These are phyloP conservation scores for Lycophotia porphyrea DNA, from an alignment of 2,888 invertebrate genomes.

Conservation along the genomic window DNA sequence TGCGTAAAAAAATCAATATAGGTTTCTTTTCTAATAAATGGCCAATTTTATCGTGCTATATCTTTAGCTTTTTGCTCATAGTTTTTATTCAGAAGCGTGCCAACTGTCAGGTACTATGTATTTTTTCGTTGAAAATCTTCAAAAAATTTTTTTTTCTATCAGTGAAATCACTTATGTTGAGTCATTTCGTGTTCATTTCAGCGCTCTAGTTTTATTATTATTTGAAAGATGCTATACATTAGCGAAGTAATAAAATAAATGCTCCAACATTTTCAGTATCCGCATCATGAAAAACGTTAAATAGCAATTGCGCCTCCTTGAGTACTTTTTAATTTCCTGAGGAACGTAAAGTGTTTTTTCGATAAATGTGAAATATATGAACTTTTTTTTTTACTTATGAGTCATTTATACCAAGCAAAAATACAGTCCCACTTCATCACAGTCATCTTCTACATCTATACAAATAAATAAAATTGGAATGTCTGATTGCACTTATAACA, in stretches of 20 bases:
- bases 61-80: conserved; percentile 14
- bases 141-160: conserved; percentile 5
- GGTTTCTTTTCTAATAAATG: conserved; percentile 10
- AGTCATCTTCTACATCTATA: too few species aligned
- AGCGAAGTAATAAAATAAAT: conserved; percentile 11
- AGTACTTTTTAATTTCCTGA: neutral
- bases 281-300: neutral
- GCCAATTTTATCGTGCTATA: conserved; percentile 10
- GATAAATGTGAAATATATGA: neutral
- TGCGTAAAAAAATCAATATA: conserved; percentile 5
- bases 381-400: neutral
- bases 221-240: conserved; percentile 1
- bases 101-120: conserved; percentile 1
- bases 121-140: conserved; percentile 5
- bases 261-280: neutral
- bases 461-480: too few species aligned
- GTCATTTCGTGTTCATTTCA: conserved; percentile 18
- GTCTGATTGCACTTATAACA: too few species aligned
- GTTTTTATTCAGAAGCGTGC: conserved; percentile 34
- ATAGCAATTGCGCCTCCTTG: neutral
- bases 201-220: neutral
- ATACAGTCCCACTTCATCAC: neutral
- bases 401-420: neutral
- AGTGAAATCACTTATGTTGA: conserved; percentile 23
- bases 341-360: neutral